phyloP scores from a whole-genome alignment of 2,888 invertebrate species.

The Microplitis deprimator region DNA sequence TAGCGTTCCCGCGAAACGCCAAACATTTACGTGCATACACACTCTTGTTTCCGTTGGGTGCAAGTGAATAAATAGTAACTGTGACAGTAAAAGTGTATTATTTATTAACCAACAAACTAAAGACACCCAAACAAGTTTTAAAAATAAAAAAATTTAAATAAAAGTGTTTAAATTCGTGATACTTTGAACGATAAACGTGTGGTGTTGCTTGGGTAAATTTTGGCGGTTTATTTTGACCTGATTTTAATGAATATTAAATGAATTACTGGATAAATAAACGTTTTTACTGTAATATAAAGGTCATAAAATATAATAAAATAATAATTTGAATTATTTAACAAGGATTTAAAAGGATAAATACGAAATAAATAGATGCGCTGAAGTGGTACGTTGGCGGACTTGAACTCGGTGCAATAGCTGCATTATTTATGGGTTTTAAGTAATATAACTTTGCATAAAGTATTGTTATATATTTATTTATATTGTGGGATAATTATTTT shows the following conservation, averaged over 20 bases:
- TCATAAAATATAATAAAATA: neutral
- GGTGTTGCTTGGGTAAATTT: neutral
- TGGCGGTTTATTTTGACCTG: conserved; percentile 9
- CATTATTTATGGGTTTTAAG: conserved; percentile 14
- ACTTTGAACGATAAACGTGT: conserved; percentile 1
- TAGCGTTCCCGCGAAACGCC: conserved; percentile 62
- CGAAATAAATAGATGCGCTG: neutral
- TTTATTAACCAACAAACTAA: neutral
- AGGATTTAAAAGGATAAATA: conserved; percentile 21
- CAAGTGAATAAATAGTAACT: neutral
- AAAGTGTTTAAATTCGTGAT: neutral
- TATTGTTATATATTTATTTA: neutral
- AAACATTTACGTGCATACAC: conserved; percentile 12
- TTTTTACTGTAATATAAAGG: neutral
- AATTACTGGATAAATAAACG: conserved; percentile 11
- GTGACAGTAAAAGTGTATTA: neutral
- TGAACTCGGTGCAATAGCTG: neutral
- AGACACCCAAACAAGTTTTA: neutral
- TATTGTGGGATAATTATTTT: conserved; percentile 11
- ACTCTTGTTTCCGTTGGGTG: neutral
- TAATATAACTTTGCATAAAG: conserved; percentile 3
- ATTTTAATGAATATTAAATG: conserved; percentile 16
- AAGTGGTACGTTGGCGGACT: neutral
- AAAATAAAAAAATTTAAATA: neutral
- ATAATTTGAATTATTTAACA: conserved; percentile 1